phyloP scores from a whole-genome alignment of 2,888 invertebrate species.

The Erebia aethiops region DNA sequence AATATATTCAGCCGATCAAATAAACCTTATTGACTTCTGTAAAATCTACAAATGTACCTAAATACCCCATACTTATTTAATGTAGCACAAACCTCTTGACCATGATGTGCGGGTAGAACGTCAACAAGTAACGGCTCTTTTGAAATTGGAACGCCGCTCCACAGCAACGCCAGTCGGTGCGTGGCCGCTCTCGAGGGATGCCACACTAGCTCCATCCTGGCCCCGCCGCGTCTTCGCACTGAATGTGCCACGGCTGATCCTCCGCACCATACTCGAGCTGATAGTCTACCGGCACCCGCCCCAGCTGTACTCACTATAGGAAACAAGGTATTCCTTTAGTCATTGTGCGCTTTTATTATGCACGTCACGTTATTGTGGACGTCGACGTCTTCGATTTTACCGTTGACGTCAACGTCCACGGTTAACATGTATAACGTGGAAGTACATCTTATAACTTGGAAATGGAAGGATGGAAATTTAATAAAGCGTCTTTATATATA shows the following conservation, averaged over 20 bases:
- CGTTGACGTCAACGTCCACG: too few relatives aligned
- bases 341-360: too few relatives aligned
- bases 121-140: slow-evolving; percentile 81
- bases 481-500: too few relatives aligned
- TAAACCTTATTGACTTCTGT: too few relatives aligned
- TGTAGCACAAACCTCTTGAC: slow-evolving; percentile 82
- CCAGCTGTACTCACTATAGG: slow-evolving; percentile 87
- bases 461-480: too few relatives aligned
- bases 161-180: slow-evolving; percentile 92
- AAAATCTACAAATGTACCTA: too few relatives aligned
- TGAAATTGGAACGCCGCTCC: slow-evolving; percentile 90
- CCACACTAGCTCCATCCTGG: slow-evolving; percentile 91
- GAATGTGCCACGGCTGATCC: slow-evolving; percentile 92
- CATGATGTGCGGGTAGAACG: slow-evolving; percentile 85
- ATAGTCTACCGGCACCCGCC: slow-evolving; percentile 93
- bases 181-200: slow-evolving; percentile 94
- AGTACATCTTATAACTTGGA: too few relatives aligned
- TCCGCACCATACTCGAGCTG: slow-evolving; percentile 91
- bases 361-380: too few relatives aligned
- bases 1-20: too few relatives aligned
- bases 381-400: too few relatives aligned
- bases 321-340: background rate
- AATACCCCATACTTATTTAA: too few relatives aligned
- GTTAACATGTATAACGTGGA: too few relatives aligned
- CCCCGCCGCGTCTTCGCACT: slow-evolving; percentile 88